Evolutionary conservation across 1,140 invertebrate genomes (phyloP).

Genomic region (Drosophila pectinifera): DNA sequence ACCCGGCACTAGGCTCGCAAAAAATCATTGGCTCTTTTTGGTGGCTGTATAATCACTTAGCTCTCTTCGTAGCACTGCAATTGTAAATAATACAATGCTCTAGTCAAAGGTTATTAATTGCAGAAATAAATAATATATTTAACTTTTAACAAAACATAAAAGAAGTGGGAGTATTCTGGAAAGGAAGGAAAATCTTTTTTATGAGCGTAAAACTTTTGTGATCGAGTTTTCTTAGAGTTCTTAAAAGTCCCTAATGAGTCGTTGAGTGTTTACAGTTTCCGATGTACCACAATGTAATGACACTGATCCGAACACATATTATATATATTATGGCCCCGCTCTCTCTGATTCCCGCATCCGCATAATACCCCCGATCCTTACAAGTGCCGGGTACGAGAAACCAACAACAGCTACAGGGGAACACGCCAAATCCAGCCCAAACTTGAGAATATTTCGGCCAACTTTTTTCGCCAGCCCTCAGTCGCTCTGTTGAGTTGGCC

Average conservation of each 20-base stretch:
- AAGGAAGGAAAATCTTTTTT: neutral
- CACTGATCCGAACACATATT: too few species aligned
- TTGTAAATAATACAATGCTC: neutral
- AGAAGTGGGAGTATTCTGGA: too few species aligned
- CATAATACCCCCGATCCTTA: neutral
- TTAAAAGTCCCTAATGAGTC: too few species aligned
- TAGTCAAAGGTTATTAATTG: neutral
- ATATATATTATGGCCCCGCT: too few species aligned
- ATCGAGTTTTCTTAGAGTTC: too few species aligned
- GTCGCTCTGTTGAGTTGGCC: slow-evolving; percentile 7
- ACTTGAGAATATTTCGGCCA: slow-evolving; percentile 53
- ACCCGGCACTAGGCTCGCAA: neutral
- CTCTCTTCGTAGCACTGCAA: too few species aligned
- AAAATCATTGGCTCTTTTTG: neutral
- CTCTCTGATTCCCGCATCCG: neutral
- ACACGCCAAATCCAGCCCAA: slow-evolving; percentile 42
- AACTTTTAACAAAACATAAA: too few species aligned
- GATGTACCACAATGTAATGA: too few species aligned
- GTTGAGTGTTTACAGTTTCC: too few species aligned
- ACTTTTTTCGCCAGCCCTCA: slow-evolving; percentile 33
- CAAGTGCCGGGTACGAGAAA: neutral
- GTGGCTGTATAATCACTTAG: neutral
- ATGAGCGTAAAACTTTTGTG: too few species aligned
- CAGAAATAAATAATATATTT: neutral
- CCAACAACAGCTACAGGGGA: slow-evolving; percentile 26